Evolutionary conservation across 2,113 vertebrate genomes (phyloP).

Genomic region (Alexandromys fortis): DNA sequence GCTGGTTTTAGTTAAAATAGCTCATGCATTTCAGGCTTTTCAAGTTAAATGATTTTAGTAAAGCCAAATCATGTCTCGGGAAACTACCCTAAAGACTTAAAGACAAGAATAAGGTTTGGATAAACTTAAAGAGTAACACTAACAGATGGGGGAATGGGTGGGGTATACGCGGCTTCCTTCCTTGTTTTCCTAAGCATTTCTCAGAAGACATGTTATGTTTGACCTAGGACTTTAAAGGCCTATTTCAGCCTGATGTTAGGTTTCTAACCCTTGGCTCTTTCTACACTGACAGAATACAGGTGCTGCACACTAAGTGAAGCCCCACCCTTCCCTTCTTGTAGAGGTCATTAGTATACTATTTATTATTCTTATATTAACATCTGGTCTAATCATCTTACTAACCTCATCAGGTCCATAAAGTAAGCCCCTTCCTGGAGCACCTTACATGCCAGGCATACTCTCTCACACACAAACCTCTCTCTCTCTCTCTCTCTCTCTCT

Average conservation of each 20-base stretch:
- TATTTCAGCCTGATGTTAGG: background rate
- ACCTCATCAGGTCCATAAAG: background rate
- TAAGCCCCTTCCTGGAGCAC: background rate
- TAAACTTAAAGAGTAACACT: background rate
- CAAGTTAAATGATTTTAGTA: background rate
- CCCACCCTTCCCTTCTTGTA: background rate
- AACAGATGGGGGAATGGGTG: too few relatives aligned
- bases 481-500: too few relatives aligned
- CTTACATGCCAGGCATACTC: background rate
- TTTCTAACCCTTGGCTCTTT: constrained; percentile 1
- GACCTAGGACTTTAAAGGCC: background rate
- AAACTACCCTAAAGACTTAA: background rate
- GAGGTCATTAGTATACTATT: background rate
- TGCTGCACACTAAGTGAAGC: background rate
- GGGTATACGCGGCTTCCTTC: background rate
- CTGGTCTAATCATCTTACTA: background rate
- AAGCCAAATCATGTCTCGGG: background rate
- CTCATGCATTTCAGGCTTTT: background rate
- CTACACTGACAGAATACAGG: background rate
- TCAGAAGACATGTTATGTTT: background rate
- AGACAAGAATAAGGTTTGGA: background rate
- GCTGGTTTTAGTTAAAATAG: background rate
- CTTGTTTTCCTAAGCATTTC: background rate
- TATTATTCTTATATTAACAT: background rate
- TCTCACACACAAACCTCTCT: too few relatives aligned